These are phyloP conservation scores for Cercopithecus mona DNA, from an alignment of 2,113 vertebrate genomes.

Conservation along the genomic window DNA sequence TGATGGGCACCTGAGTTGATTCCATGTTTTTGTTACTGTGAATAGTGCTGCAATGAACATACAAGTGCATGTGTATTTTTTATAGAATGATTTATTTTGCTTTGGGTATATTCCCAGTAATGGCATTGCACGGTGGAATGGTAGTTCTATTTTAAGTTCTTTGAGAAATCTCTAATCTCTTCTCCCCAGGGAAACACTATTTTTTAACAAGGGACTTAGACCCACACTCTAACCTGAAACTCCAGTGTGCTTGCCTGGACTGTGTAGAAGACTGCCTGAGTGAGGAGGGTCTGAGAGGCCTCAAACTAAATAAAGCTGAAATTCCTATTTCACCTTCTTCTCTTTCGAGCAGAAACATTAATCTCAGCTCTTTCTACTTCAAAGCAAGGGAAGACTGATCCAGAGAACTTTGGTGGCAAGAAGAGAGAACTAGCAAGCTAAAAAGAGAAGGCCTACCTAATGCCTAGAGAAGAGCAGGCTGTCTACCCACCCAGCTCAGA, in stretches of 20 bases:
- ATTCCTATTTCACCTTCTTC: neutral
- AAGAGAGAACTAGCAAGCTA: neutral
- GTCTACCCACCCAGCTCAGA: neutral
- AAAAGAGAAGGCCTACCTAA: no score
- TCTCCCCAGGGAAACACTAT: no score
- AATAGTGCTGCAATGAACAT: no score
- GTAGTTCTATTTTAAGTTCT: no score
- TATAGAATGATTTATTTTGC: no score
- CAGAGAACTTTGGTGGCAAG: neutral
- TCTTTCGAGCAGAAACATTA: neutral
- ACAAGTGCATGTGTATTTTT: no score
- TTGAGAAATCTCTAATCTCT: no score
- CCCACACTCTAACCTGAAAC: neutral
- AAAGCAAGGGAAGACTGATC: neutral
- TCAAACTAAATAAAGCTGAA: neutral
- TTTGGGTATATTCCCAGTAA: no score
- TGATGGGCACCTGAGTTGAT: no score
- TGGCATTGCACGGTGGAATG: no score
- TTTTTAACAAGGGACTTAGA: neutral
- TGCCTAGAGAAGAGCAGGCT: neutral
- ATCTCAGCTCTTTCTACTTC: neutral
- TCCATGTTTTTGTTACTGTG: no score
- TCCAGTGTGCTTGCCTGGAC: neutral
- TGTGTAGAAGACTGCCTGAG: neutral
- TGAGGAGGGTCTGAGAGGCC: neutral